These are phyloP conservation scores for Nymphalis io DNA, from an alignment of 1,140 invertebrate species.

Conservation along the genomic window DNA sequence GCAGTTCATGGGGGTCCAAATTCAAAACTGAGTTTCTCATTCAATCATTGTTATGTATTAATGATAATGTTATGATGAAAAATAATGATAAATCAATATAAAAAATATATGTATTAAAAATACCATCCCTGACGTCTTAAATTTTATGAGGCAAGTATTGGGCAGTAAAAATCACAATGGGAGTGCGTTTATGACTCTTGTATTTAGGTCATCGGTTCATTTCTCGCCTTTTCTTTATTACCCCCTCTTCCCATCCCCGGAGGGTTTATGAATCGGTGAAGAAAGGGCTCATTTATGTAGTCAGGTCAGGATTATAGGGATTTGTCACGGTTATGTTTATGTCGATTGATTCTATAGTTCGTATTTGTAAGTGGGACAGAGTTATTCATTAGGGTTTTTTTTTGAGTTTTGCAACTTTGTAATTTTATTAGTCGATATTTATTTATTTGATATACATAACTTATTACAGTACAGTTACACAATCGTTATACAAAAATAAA, in stretches of 20 bases:
- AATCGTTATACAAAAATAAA: too few species aligned
- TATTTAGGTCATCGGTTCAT: conserved; percentile 42
- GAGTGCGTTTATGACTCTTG: conserved; percentile 36
- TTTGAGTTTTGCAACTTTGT: too few species aligned
- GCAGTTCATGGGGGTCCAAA: too few species aligned
- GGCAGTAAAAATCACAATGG: conserved; percentile 44
- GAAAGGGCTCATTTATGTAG: conserved; percentile 17
- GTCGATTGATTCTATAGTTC: neutral
- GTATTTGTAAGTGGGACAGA: neutral
- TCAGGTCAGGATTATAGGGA: conserved; percentile 12
- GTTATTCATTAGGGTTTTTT: too few species aligned
- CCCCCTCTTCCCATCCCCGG: neutral
- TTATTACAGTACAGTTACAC: too few species aligned
- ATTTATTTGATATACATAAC: too few species aligned
- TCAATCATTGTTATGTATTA: too few species aligned
- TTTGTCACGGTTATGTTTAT: conserved; percentile 9
- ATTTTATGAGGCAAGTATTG: conserved; percentile 32
- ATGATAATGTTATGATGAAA: too few species aligned
- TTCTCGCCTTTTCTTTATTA: conserved; percentile 19
- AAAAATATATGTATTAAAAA: neutral
- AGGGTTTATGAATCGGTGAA: conserved; percentile 8
- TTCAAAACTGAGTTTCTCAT: neutral
- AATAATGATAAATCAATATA: too few species aligned
- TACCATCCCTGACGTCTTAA: conserved; percentile 2
- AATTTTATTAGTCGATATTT: too few species aligned